phyloP scores from a whole-genome alignment of 1,140 invertebrate genomes.

The Eciton burchellii region DNA sequence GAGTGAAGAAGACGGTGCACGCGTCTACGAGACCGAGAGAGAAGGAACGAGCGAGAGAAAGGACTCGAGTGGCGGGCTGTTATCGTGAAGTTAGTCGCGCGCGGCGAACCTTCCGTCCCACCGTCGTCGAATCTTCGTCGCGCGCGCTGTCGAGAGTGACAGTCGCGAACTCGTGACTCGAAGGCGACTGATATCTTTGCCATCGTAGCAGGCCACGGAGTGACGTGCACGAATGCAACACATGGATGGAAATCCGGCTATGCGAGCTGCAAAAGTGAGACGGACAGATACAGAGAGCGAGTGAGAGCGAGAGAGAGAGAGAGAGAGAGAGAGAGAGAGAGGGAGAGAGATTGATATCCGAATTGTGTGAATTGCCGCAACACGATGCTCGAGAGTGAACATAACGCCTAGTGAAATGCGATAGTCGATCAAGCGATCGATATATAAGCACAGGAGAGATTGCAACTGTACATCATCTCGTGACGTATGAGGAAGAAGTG shows the following conservation, averaged over 20 bases:
- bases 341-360: neutral
- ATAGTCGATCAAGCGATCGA: too few species aligned
- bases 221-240: neutral
- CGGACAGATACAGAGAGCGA: too few species aligned
- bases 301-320: too few species aligned
- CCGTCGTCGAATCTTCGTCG: slow-evolving; percentile 68
- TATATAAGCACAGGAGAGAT: too few species aligned
- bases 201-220: too few species aligned
- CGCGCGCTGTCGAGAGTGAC: slow-evolving; percentile 65
- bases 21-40: neutral
- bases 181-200: slow-evolving; percentile 37
- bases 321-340: neutral
- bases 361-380: too few species aligned
- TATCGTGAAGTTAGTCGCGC: slow-evolving; percentile 72
- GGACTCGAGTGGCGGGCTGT: slow-evolving; percentile 49
- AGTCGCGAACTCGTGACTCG: slow-evolving; percentile 41
- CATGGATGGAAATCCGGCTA: neutral
- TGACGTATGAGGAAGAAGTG: neutral
- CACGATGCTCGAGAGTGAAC: too few species aligned
- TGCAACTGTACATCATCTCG: neutral
- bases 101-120: slow-evolving; percentile 71
- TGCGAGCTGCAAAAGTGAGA: too few species aligned
- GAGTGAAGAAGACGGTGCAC: slow-evolving; percentile 11
- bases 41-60: slow-evolving; percentile 35
- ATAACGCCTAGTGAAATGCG: too few species aligned